Percentiles rank a stretch among this genome's conserved stretches.
Conservation (phyloP, 2,113 vertebrate species). For the Xenus cinereus region DNA sequence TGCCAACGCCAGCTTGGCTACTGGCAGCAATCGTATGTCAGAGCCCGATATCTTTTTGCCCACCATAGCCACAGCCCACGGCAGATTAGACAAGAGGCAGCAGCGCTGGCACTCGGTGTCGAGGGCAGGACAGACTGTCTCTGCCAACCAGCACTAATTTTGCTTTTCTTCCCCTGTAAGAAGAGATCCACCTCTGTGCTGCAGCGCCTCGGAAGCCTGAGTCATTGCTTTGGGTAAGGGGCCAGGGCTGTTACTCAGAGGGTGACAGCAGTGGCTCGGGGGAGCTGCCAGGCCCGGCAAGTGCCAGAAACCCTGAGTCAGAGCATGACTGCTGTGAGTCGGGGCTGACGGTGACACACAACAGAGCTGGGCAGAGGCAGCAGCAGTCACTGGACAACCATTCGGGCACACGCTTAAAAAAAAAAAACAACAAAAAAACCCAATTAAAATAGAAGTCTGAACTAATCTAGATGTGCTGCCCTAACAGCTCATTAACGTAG, state of each 20-base stretch:
- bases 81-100: not conserved
- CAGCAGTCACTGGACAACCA: not conserved
- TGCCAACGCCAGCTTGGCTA: not conserved
- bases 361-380: not conserved
- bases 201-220: not conserved
- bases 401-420: not conserved
- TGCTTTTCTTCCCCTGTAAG: not conserved
- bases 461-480: not conserved
- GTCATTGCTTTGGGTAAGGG: conserved; percentile 11
- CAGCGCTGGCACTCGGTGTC: rapidly evolving
- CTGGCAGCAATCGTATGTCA: not conserved
- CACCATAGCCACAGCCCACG: not conserved
- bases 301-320: conserved; percentile 49
- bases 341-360: not conserved
- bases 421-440: not conserved
- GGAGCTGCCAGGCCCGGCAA: not conserved
- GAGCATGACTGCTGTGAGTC: not conserved
- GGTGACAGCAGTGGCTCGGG: not conserved
- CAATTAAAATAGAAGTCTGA: not conserved
- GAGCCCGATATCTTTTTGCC: not conserved
- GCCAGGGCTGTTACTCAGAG: conserved; percentile 44
- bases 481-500: not conserved
- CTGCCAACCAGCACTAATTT: not conserved
- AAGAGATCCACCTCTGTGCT: not conserved
- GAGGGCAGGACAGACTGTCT: not conserved